Evolutionary conservation across 2,797 vertebrate genomes (phyloP).

Genomic region (Anolis apletophallus): DNA sequence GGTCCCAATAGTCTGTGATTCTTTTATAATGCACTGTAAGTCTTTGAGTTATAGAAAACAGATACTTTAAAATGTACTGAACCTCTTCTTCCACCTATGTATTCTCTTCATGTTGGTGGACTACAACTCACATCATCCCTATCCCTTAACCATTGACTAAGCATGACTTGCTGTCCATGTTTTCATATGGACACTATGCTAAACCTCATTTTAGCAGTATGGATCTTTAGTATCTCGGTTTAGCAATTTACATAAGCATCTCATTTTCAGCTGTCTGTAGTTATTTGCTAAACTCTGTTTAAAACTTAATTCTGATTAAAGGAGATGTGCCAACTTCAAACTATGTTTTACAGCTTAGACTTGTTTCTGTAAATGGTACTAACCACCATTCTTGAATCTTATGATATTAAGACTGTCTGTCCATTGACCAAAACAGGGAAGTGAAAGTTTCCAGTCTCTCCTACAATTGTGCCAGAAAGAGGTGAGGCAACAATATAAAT

Average conservation of each 20-base stretch:
- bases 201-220: no score
- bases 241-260: no score
- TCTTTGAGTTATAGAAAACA: neutral
- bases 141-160: no score
- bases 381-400: neutral
- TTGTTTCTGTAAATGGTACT: neutral
- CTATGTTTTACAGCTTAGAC: no score
- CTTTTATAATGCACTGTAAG: neutral
- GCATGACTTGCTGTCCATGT: no score
- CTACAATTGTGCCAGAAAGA: neutral
- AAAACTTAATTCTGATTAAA: neutral
- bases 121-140: no score
- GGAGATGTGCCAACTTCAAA: no score
- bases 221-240: no score
- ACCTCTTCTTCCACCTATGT: slow-evolving; percentile 35
- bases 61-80: slow-evolving; percentile 36
- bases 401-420: neutral
- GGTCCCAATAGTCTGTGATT: neutral
- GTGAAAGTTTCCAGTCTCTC: no score
- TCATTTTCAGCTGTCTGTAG: no score
- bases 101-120: slow-evolving; percentile 15
- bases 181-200: no score
- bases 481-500: neutral
- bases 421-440: neutral
- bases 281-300: no score